A percentile compares a stretch with the other conserved stretches of the same genome.
phyloP scores from a whole-genome alignment of 1,140 invertebrate genomes.

The Megalopta genalis region DNA sequence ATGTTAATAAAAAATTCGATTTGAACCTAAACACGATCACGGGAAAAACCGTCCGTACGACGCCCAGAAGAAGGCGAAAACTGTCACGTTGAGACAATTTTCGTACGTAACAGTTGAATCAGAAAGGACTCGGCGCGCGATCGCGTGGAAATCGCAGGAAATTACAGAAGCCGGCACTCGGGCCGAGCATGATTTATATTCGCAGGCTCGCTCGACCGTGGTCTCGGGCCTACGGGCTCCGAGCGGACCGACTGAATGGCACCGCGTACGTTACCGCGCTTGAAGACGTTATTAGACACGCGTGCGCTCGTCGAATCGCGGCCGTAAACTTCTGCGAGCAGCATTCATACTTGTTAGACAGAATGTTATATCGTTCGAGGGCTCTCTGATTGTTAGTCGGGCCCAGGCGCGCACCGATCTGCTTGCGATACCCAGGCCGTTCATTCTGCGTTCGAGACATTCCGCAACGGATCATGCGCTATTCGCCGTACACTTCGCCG shows the following conservation, averaged over 20 bases:
- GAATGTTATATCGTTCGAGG: constrained; percentile 30
- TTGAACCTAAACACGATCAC: no score
- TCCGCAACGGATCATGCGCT: no score
- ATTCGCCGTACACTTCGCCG: no score
- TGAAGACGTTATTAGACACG: constrained; percentile 64
- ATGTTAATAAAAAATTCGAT: no score
- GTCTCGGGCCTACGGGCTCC: constrained; percentile 16
- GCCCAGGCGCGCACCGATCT: no score
- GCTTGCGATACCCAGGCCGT: no score
- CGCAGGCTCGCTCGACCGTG: constrained; percentile 25
- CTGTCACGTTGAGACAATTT: no score
- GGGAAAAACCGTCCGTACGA: no score
- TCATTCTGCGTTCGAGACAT: no score
- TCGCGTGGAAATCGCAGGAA: constrained; percentile 57
- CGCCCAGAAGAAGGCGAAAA: no score
- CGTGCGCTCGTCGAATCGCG: constrained; percentile 55
- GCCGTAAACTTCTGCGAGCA: constrained; percentile 48
- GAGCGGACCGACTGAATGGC: constrained; percentile 16
- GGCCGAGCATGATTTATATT: constrained; percentile 58
- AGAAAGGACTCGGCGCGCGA: constrained; percentile 45
- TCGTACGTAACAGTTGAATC: constrained; percentile 52
- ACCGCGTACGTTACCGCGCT: constrained; percentile 37
- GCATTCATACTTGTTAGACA: constrained; percentile 49
- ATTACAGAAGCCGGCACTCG: constrained; percentile 48
- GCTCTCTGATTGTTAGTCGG: neutral